Evolutionary conservation across 2,113 vertebrate genomes (phyloP).

Genomic region (Nicator chloris): DNA sequence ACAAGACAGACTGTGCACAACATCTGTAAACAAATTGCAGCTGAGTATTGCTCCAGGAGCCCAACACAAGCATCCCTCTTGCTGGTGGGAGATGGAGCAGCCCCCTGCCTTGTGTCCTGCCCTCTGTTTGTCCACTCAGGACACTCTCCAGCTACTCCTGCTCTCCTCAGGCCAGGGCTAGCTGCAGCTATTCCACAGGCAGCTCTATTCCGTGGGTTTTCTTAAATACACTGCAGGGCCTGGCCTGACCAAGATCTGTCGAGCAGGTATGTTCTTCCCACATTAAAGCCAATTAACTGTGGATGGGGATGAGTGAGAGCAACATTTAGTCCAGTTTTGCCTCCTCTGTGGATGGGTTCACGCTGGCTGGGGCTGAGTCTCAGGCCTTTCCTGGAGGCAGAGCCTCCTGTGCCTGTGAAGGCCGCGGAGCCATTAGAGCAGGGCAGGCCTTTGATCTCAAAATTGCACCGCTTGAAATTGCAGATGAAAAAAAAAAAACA

Average conservation of each 20-base stretch:
- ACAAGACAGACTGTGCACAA: background rate
- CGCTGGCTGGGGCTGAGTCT: background rate
- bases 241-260: background rate
- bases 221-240: background rate
- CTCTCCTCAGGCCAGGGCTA: background rate
- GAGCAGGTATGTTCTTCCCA: background rate
- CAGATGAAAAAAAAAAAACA: background rate
- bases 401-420: background rate
- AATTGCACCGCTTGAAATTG: conserved; percentile 6
- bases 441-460: conserved; percentile 36
- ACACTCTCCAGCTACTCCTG: background rate
- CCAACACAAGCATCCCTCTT: background rate
- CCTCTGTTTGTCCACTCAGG: background rate
- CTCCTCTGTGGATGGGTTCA: background rate
- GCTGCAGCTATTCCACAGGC: background rate
- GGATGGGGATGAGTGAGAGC: background rate
- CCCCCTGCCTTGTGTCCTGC: background rate
- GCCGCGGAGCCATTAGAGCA: background rate
- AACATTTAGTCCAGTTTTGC: background rate
- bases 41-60: background rate
- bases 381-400: background rate
- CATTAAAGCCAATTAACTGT: conserved; percentile 18
- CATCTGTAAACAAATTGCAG: background rate
- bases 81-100: background rate
- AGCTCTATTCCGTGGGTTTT: background rate